Percentiles rank a stretch among this genome's conserved stretches.
Evolutionary conservation across 2,113 vertebrate genomes (phyloP).

Genomic region (Colossoma macropomum): DNA sequence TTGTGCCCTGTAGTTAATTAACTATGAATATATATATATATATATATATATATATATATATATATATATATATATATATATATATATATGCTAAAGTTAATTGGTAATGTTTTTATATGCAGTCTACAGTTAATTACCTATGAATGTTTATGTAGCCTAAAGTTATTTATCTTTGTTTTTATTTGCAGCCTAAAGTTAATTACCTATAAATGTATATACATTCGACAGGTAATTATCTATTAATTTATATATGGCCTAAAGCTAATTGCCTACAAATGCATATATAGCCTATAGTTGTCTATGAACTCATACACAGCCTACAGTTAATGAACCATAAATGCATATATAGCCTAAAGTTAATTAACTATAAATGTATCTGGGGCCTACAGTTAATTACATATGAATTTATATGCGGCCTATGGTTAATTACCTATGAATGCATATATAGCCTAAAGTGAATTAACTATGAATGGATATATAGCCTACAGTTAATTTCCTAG

Average conservation of each 20-base stretch:
- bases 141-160: neutral
- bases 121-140: neutral
- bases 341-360: neutral
- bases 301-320: too few species aligned
- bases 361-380: neutral
- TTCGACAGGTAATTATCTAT: neutral
- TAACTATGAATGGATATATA: neutral
- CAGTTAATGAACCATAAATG: neutral
- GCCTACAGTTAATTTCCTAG: too few species aligned
- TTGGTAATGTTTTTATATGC: too few species aligned
- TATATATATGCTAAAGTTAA: too few species aligned
- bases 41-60: too few species aligned
- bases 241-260: too few species aligned
- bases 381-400: too few species aligned
- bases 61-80: too few species aligned
- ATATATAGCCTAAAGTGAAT: neutral
- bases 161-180: neutral
- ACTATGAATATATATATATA: neutral
- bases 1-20: neutral
- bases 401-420: too few species aligned
- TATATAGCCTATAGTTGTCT: too few species aligned
- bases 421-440: neutral
- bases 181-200: neutral
- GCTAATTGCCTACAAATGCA: too few species aligned
- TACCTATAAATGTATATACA: neutral